These are phyloP conservation scores for Tadarida brasiliensis DNA, from an alignment of 2,797 vertebrate species.

Conservation along the genomic window DNA sequence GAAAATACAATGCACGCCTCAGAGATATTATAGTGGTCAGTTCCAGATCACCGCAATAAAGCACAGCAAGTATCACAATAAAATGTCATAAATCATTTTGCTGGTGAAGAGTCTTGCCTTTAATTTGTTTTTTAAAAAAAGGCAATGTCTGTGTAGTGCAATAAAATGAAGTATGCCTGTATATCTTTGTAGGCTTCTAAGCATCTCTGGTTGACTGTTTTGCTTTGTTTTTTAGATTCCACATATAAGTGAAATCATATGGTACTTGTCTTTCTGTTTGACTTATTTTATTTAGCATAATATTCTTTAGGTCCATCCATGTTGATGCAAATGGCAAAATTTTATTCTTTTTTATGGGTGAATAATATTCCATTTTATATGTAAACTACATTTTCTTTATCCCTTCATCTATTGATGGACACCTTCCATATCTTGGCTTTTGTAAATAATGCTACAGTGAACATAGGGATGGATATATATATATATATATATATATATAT, in stretches of 20 bases:
- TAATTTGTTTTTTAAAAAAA: not conserved
- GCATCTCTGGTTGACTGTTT: not conserved
- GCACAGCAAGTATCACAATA: not conserved
- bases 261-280: not conserved
- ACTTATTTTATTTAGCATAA: not conserved
- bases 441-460: not conserved
- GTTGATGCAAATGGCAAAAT: not conserved
- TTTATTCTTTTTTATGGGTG: not conserved
- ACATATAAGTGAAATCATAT: not conserved
- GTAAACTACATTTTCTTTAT: not conserved
- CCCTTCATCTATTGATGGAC: not conserved
- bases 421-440: not conserved
- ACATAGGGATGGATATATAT: not conserved
- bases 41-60: not conserved
- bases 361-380: not conserved
- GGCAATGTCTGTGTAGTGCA: not conserved
- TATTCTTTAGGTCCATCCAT: not conserved
- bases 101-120: not conserved
- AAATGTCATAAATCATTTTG: not conserved
- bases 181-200: not conserved
- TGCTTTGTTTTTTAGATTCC: not conserved
- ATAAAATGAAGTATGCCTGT: not conserved
- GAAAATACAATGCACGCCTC: not conserved
- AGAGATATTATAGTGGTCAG: not conserved
- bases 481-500: too few species aligned